These are phyloP conservation scores for Sarcophilus harrisii DNA, from an alignment of 2,797 vertebrate species.

Conservation along the genomic window DNA sequence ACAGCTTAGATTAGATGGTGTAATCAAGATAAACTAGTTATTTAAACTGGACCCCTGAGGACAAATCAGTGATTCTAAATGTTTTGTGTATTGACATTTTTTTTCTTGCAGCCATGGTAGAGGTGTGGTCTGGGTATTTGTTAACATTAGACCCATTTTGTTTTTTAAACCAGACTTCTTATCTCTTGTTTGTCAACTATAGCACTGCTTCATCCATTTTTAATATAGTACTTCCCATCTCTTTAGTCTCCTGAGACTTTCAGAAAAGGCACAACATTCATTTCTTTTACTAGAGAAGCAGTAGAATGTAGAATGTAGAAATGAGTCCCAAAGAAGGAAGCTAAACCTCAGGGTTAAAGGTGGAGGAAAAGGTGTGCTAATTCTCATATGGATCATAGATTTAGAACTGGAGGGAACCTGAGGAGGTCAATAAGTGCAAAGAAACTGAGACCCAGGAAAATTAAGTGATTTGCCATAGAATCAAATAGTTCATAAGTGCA, in stretches of 20 bases:
- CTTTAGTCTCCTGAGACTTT: background rate
- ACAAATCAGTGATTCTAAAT: constrained; percentile 55
- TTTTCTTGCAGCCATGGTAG: background rate
- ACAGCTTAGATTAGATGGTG: constrained; percentile 63
- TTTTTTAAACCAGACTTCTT: constrained; percentile 43
- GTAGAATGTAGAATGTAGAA: background rate
- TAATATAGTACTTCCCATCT: background rate
- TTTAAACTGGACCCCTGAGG: constrained; percentile 67
- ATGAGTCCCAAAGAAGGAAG: background rate
- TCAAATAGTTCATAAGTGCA: background rate
- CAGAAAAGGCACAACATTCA: background rate
- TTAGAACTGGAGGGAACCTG: background rate
- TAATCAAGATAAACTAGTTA: constrained; percentile 77
- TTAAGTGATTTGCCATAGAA: background rate
- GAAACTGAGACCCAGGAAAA: background rate
- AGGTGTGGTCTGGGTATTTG: background rate
- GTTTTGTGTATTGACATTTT: constrained; percentile 35
- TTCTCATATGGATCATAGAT: background rate
- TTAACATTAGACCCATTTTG: constrained; percentile 12
- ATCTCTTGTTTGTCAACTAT: constrained; percentile 1
- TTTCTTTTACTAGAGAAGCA: background rate
- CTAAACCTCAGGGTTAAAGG: background rate
- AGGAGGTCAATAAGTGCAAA: background rate
- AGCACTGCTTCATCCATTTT: background rate
- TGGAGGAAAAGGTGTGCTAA: background rate